Evolutionary conservation across 2,113 vertebrate genomes (phyloP), one percentile per base, ranked within the genome.

Genomic region (Protobothrops mucrosquamatus): DNA sequence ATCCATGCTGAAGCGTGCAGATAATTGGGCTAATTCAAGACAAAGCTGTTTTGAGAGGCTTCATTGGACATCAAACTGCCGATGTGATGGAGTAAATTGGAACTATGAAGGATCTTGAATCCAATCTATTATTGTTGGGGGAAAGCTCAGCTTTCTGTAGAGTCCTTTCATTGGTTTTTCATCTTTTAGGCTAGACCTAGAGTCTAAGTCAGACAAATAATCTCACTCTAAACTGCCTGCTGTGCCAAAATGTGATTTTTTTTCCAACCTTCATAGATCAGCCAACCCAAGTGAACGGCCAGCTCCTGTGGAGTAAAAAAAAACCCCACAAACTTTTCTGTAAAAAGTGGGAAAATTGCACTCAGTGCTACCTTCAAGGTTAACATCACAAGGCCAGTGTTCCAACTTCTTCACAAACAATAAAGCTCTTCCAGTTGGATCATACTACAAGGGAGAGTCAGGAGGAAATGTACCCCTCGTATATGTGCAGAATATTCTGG

Each of bases 241-340:
- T 93, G 92, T 59, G 92, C 22, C 11, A 20, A 74, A 52, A 64
- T 93, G 89, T 54, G 88, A 52, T 93, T 81, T 90, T 93, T 89
- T 29, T 86, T 54, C 88, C 88, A 86, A 23, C 92, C 92, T 93
- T 93, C 92, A 90, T 90, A 93, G 92, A 93, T 93, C 92, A 93
- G 87, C 92, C 87, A 81, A 23, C 87, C 34, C 34, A 81, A 89
- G 61, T 90, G 74, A 93, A 90, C 3, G 6, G 88, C 74, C 56
- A 43, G 55, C 74, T 90, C 88, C 92, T 43, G 56, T 46, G n/a
- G 88, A 87, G 88, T 59, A 39, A 93, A 90, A 86, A 91, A 8
- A 24, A 11, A 2, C 14, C 11, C 12, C 0, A 52, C 57, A 86
- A 57, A 24, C 85, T 59, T 92, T 86, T 64, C 55, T 7, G 56